Base-by-base conservation (phyloP, 2,888 invertebrate species). In the Orthosia cruda region DNA sequence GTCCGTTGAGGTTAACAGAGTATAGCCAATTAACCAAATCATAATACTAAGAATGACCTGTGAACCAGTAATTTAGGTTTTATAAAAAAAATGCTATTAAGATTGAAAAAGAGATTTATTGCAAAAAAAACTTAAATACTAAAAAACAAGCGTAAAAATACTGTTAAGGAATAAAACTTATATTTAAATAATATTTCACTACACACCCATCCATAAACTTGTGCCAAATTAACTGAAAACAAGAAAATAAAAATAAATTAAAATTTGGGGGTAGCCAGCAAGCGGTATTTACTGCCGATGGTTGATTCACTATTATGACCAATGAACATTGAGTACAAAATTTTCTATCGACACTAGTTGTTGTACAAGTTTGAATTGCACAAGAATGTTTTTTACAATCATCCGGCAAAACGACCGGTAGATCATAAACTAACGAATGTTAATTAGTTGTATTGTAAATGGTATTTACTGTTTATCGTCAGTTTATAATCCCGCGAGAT, bases 151-250 rank as follows among this genome's bases (percentile, higher is more conserved):
- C 87, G 61, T 71, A 75, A 77, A 77, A 77, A 91, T 91, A 92
- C 88, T 91, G 79, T 78, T 74, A 87, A 72, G 85, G 86, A 92
- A 90, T 88, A 83, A 79, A 79, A 81, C 63, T 80, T 79, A 85
- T 89, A 78, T 66, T 55, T 61, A 80, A 77, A 85, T 88, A 83
- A 74, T 77, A 85, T 83, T 76, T 84, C 85, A 85, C 91, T 95
- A 96, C 95, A 96, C 96, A 96, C 96, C 96, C 92, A 94, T 95
- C 94, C 94, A 93, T 91, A 90, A 90, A 95, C 93, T 92, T 94
- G 95, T 94, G 93, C 90, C 91, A 95, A 95, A 95, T 96, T 94
- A 96, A 96, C 96, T 96, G 96, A 93, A 96, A 96, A 92, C 94
- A 95, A 92, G 90, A 89, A 87, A 89, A 87, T 84, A 87, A 93